Conservation (phyloP, 2,113 vertebrate genomes). For the Stegostoma tigrinum region DNA sequence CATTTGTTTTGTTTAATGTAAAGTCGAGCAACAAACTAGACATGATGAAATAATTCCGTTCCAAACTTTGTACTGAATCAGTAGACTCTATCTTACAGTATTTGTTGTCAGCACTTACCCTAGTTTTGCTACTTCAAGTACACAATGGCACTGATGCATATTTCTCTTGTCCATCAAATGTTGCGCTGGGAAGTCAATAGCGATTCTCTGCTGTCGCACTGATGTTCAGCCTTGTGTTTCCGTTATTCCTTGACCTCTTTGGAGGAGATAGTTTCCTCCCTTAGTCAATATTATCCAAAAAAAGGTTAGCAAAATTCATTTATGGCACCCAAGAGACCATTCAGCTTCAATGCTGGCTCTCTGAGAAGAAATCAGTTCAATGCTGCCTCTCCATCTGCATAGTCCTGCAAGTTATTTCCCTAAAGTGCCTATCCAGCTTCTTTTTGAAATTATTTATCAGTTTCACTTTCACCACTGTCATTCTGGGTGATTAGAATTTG, state of each 20-base stretch:
- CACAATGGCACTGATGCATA: neutral
- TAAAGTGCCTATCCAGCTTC: too few relatives aligned
- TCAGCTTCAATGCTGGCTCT: neutral
- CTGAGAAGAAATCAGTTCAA: too few relatives aligned
- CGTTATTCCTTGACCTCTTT: neutral
- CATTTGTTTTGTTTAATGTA: neutral
- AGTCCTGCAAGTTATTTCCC: too few relatives aligned
- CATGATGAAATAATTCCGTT: neutral
- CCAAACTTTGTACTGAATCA: neutral
- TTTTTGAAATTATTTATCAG: too few relatives aligned
- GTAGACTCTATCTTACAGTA: neutral
- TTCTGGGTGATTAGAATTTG: too few relatives aligned
- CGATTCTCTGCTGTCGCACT: neutral
- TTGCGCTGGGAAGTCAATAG: neutral
- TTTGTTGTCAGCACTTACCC: neutral
- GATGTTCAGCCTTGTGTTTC: neutral
- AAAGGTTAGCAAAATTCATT: neutral
- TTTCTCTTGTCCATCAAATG: neutral
- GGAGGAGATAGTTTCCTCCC: neutral
- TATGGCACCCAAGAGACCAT: neutral
- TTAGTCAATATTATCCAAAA: neutral
- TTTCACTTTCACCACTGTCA: too few relatives aligned
- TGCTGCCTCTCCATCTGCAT: neutral
- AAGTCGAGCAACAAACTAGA: neutral
- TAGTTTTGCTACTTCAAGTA: neutral